Conservation (phyloP, 1,140 invertebrate genomes). For the Cyclargus thomasi region DNA sequence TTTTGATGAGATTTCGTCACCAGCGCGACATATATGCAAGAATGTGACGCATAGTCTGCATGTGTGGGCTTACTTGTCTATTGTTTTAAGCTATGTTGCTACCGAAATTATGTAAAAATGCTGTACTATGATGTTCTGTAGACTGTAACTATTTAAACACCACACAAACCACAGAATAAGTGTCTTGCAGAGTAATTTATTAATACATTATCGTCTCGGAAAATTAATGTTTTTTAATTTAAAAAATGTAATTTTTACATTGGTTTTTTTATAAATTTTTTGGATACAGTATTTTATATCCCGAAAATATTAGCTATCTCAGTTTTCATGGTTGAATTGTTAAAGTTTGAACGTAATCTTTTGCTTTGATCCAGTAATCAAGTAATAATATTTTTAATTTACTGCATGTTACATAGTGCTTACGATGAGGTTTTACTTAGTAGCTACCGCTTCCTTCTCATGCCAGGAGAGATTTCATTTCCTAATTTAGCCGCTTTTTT, state of each 20-base stretch:
- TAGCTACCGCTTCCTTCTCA: neutral
- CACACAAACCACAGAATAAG: neutral
- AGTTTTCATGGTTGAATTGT: too few species aligned
- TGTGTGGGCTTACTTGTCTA: conserved; percentile 26
- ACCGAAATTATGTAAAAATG: conserved; percentile 14
- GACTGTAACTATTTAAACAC: too few species aligned
- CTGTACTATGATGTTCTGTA: neutral
- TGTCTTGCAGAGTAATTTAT: neutral
- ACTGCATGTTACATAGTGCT: neutral
- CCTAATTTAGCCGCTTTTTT: conserved; percentile 4
- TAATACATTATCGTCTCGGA: neutral
- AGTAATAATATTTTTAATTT: neutral
- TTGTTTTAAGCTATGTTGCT: conserved; percentile 31
- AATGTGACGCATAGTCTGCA: conserved; percentile 27
- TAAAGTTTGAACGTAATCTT: too few species aligned
- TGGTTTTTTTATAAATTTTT: too few species aligned
- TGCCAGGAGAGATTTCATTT: neutral
- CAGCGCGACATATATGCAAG: conserved; percentile 27
- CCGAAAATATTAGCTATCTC: too few species aligned
- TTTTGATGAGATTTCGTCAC: conserved; percentile 22
- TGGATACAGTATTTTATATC: too few species aligned
- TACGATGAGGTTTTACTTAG: neutral
- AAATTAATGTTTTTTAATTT: neutral
- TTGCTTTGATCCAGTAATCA: neutral
- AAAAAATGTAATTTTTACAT: too few species aligned